Evolutionary conservation across 2,888 invertebrate genomes (phyloP).

Genomic region (Synergus japonicus): DNA sequence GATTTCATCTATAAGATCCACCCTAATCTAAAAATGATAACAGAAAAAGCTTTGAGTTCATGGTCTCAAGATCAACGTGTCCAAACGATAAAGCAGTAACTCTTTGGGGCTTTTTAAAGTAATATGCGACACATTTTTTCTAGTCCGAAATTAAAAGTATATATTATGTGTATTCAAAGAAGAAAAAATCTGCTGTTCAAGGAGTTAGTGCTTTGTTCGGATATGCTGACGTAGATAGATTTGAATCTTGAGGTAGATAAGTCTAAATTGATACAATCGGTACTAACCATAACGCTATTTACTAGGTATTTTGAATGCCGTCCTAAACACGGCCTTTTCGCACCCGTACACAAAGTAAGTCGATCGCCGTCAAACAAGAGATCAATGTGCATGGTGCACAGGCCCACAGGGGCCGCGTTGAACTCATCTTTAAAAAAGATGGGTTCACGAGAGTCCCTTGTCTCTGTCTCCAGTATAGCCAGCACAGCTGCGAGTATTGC

Average conservation of each 20-base stretch:
- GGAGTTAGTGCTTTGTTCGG: background rate
- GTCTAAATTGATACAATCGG: background rate
- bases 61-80: background rate
- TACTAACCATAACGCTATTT: constrained; percentile 58
- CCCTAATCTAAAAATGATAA: background rate
- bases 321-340: constrained; percentile 94
- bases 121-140: no score
- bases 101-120: background rate
- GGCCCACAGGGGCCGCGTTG: constrained; percentile 81
- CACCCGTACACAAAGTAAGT: constrained; percentile 93
- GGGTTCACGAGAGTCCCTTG: constrained; percentile 92
- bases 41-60: background rate
- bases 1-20: background rate
- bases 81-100: background rate
- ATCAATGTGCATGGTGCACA: constrained; percentile 83
- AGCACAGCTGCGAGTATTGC: constrained; percentile 70
- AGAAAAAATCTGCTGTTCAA: background rate
- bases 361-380: constrained; percentile 88
- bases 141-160: no score
- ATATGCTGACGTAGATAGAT: background rate
- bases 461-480: constrained; percentile 78
- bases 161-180: no score
- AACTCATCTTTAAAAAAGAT: constrained; percentile 80
- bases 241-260: background rate
- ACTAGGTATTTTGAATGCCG: constrained; percentile 95